These are phyloP conservation scores for Phoenoteleia sp. DNA, from an alignment of 2,888 invertebrate genomes.

Conservation along the genomic window DNA sequence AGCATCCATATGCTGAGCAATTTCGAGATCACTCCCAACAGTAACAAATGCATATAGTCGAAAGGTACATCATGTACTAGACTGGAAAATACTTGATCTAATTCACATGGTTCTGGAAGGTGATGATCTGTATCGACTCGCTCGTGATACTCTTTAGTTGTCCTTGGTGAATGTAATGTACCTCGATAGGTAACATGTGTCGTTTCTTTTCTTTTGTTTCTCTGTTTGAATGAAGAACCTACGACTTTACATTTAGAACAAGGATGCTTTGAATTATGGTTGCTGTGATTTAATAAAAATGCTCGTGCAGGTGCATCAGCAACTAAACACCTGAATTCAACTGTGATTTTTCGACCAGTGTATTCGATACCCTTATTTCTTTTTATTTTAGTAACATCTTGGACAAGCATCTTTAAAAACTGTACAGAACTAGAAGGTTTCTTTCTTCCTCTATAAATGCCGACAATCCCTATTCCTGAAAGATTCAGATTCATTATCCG, in stretches of 20 bases:
- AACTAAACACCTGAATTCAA: too few relatives aligned
- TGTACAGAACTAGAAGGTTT: conserved; percentile 47
- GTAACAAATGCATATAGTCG: conserved; percentile 39
- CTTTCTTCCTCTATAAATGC: conserved; percentile 60
- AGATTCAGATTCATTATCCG: conserved; percentile 15
- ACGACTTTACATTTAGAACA: conserved; percentile 14
- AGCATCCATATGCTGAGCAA: conserved; percentile 15
- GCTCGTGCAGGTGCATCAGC: too few relatives aligned
- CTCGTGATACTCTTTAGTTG: conserved; percentile 20
- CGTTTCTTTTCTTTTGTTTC: conserved; percentile 1
- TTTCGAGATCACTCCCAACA: conserved; percentile 31
- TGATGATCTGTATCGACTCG: conserved; percentile 19
- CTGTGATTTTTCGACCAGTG: too few relatives aligned
- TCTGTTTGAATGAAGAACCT: background rate
- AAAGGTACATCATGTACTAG: conserved; percentile 9
- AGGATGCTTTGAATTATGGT: background rate
- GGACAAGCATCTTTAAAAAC: conserved; percentile 34
- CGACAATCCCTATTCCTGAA: conserved; percentile 38
- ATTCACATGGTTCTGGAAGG: conserved; percentile 17
- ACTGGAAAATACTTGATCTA: conserved; percentile 4
- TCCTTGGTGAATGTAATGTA: conserved; percentile 1
- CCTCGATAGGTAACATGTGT: conserved; percentile 14
- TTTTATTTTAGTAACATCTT: background rate
- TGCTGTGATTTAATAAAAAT: background rate
- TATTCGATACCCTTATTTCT: too few relatives aligned